A percentile compares a stretch with the other conserved stretches of the same genome.
Conservation (phyloP, 2,113 vertebrate genomes). For the Pachyramphus minor region DNA sequence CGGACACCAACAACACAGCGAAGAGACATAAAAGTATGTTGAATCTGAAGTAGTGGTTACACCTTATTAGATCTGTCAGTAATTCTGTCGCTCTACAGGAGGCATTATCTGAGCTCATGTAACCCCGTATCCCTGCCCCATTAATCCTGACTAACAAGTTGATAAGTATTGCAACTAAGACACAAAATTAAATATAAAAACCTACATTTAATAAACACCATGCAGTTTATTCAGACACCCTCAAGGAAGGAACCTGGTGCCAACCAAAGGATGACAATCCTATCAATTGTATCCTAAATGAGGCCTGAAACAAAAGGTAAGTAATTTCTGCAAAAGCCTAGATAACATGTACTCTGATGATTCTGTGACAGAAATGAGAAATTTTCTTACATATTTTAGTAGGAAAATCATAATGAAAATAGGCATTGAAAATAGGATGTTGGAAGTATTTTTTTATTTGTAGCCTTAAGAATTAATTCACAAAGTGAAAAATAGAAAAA, state of each 20-base stretch:
- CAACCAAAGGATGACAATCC: not conserved
- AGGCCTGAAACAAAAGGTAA: not conserved
- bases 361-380: not conserved
- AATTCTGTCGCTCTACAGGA: slow-evolving; percentile 47
- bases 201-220: not conserved
- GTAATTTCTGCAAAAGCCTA: not conserved
- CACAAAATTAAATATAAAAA: slow-evolving; percentile 8
- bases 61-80: slow-evolving; percentile 55
- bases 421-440: not conserved
- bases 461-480: not conserved
- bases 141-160: slow-evolving; percentile 49
- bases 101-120: not conserved
- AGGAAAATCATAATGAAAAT: not conserved
- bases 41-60: not conserved
- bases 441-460: not conserved
- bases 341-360: not conserved
- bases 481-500: not conserved
- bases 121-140: not conserved
- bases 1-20: not conserved
- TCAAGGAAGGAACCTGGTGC: not conserved
- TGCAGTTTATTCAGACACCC: not conserved
- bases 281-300: not conserved
- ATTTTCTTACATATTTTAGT: not conserved
- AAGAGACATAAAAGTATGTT: slow-evolving; percentile 11
- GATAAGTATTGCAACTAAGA: slow-evolving; percentile 12